These are phyloP conservation scores for Seriola aureovittata DNA, from an alignment of 2,113 vertebrate species.

Conservation along the genomic window DNA sequence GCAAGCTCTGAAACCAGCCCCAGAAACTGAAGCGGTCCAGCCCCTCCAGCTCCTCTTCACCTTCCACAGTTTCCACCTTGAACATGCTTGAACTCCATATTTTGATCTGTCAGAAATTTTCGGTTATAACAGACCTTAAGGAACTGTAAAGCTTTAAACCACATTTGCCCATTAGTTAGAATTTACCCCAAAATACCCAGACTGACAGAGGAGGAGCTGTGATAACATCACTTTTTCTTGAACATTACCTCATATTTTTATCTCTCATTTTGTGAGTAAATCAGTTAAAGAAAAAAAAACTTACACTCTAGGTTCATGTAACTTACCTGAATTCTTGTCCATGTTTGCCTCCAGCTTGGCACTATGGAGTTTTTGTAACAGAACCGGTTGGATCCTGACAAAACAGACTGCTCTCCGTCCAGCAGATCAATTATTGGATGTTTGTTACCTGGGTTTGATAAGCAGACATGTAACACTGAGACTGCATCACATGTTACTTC, in stretches of 20 bases:
- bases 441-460: slow-evolving; percentile 58
- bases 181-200: no score
- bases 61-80: slow-evolving; percentile 89
- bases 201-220: no score
- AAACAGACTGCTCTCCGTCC: slow-evolving; percentile 69
- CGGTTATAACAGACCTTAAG: not conserved
- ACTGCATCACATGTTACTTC: not conserved
- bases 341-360: slow-evolving; percentile 91
- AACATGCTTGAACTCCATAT: slow-evolving; percentile 89
- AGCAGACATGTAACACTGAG: not conserved
- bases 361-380: slow-evolving; percentile 87
- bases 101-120: slow-evolving; percentile 84
- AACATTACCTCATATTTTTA: not conserved
- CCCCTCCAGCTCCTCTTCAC: slow-evolving; percentile 90
- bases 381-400: slow-evolving; percentile 72
- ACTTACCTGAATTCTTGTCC: slow-evolving; percentile 92
- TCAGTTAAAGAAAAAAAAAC: no score
- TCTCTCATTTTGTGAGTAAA: not conserved
- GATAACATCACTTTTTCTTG: no score
- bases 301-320: not conserved
- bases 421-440: slow-evolving; percentile 70
- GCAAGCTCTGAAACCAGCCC: slow-evolving; percentile 85
- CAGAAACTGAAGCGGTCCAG: slow-evolving; percentile 89
- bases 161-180: no score
- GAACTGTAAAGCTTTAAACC: no score